These are phyloP conservation scores for Catocala sponsa DNA, from an alignment of 2,888 invertebrate species.

Conservation along the genomic window DNA sequence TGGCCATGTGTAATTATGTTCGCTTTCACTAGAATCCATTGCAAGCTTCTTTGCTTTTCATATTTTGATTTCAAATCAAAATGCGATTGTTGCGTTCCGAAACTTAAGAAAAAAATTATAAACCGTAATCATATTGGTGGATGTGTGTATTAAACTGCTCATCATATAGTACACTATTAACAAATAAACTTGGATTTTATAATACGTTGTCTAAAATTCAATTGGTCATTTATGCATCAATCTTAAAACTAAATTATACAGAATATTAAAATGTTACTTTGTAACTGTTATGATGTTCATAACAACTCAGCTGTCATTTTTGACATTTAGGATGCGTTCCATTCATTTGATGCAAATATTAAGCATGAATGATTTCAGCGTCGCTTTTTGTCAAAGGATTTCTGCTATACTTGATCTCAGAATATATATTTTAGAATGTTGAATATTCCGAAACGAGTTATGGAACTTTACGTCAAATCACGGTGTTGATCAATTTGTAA, in stretches of 20 bases:
- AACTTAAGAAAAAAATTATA: background rate
- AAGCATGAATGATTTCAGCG: background rate
- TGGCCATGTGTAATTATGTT: too few relatives aligned
- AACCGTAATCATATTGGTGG: too few relatives aligned
- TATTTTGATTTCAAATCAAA: too few relatives aligned
- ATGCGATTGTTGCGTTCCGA: background rate
- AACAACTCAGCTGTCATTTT: background rate
- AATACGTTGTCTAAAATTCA: too few relatives aligned
- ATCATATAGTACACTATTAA: too few relatives aligned
- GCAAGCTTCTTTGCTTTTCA: too few relatives aligned
- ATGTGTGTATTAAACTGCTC: too few relatives aligned
- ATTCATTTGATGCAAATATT: background rate
- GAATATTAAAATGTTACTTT: too few relatives aligned
- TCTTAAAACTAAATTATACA: too few relatives aligned
- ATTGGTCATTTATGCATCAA: too few relatives aligned
- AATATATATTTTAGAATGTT: background rate
- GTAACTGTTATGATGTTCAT: background rate
- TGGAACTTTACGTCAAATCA: background rate
- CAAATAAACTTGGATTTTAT: too few relatives aligned
- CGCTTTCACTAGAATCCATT: background rate
- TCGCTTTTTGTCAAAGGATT: background rate
- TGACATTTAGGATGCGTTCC: constrained; percentile 8
- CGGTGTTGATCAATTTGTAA: constrained; percentile 9
- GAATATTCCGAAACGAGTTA: background rate
- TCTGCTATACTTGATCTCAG: background rate